phyloP scores from a whole-genome alignment of 1,140 invertebrate species.

The Lanistes nyassanus region DNA sequence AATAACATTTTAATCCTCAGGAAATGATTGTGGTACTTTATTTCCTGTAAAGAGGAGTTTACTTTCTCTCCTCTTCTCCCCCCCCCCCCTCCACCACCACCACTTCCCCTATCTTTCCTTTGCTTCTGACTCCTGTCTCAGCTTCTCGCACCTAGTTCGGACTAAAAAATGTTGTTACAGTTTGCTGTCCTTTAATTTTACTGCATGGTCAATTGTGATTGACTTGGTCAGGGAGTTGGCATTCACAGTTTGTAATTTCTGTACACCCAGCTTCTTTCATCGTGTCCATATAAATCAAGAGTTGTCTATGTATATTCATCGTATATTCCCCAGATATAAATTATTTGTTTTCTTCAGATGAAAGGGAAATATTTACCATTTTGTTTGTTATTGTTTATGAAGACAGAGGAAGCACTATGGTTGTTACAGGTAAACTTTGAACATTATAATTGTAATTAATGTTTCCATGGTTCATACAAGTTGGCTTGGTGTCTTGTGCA shows the following conservation, averaged over 20 bases:
- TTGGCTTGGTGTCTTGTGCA: too few species aligned
- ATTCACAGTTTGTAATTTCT: neutral
- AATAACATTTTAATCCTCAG: too few species aligned
- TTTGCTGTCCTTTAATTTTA: neutral
- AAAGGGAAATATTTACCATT: slow-evolving; percentile 2
- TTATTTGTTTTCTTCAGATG: slow-evolving; percentile 17
- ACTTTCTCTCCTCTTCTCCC: too few species aligned
- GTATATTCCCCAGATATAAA: slow-evolving; percentile 15
- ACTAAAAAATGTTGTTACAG: slow-evolving; percentile 6
- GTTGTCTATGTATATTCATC: slow-evolving; percentile 5
- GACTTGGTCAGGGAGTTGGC: neutral
- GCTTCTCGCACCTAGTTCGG: neutral
- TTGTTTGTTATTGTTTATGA: slow-evolving; percentile 15
- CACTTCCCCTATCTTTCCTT: too few species aligned
- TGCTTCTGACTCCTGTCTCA: too few species aligned
- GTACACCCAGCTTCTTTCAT: slow-evolving; percentile 27
- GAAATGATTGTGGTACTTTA: too few species aligned
- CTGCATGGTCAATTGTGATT: neutral
- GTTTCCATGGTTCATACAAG: too few species aligned
- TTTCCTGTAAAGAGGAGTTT: too few species aligned
- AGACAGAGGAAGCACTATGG: slow-evolving; percentile 1
- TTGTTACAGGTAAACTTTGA: neutral
- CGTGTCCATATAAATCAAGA: neutral
- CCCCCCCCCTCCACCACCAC: too few species aligned
- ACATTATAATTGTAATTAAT: too few species aligned